Conservation (phyloP, 2,797 vertebrate species). For the Ctenochaetus hawaiiensis region DNA sequence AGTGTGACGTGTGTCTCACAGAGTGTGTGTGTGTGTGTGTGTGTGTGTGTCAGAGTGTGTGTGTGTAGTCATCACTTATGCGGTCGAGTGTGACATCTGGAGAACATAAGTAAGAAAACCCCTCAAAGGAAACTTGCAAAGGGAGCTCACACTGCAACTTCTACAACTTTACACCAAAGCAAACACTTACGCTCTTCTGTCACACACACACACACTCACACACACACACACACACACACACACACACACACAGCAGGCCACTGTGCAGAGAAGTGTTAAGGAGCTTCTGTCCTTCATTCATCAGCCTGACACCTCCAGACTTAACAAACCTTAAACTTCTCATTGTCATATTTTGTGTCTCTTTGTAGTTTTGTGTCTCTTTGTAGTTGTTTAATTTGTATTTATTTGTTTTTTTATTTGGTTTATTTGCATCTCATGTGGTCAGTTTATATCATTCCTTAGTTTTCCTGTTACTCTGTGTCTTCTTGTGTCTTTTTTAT, state of each 20-base stretch:
- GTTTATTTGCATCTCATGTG: too few relatives aligned
- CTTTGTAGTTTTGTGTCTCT: too few relatives aligned
- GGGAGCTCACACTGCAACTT: conserved; percentile 10
- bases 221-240: conserved; percentile 16
- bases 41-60: conserved; percentile 20
- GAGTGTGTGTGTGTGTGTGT: conserved; percentile 31
- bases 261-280: too few relatives aligned
- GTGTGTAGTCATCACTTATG: conserved; percentile 15
- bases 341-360: too few relatives aligned
- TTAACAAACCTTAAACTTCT: too few relatives aligned
- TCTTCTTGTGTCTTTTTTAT: too few relatives aligned
- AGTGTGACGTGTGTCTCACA: conserved; percentile 41
- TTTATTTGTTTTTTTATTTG: too few relatives aligned
- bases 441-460: too few relatives aligned
- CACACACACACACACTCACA: conserved; percentile 13
- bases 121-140: conserved; percentile 18
- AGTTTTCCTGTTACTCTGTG: too few relatives aligned
- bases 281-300: too few relatives aligned
- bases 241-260: not conserved
- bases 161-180: conserved; percentile 8
- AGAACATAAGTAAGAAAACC: conserved; percentile 39
- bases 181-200: not conserved
- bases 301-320: too few relatives aligned
- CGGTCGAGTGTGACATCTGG: conserved; percentile 62
- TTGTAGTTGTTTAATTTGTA: too few relatives aligned